These are phyloP conservation scores for Trachymyrmex cornetzi DNA, from an alignment of 1,140 invertebrate genomes.

Conservation along the genomic window DNA sequence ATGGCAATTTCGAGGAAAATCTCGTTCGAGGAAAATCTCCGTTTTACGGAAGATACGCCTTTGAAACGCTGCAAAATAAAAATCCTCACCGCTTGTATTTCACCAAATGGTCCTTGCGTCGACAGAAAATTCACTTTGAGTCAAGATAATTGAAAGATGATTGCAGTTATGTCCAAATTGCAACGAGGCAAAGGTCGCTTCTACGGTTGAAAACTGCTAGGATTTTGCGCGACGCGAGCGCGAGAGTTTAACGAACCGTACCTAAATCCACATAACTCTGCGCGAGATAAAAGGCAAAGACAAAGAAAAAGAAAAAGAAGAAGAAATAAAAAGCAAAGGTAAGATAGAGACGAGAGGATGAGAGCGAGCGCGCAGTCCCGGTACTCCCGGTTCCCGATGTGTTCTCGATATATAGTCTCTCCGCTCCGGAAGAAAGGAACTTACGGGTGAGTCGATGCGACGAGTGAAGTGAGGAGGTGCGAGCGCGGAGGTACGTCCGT, in stretches of 20 bases:
- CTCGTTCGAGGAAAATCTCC: neutral
- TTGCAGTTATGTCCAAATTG: neutral
- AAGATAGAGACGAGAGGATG: neutral
- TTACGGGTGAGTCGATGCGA: conserved; percentile 11
- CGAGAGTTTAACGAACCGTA: conserved; percentile 18
- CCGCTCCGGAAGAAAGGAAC: neutral
- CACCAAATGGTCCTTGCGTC: neutral
- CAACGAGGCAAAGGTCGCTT: neutral
- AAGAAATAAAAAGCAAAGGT: neutral
- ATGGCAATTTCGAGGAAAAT: neutral
- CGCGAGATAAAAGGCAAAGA: neutral
- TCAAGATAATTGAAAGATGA: conserved; percentile 3
- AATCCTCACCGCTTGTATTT: neutral
- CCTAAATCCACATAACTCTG: neutral
- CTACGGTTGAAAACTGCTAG: neutral
- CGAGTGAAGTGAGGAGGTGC: neutral
- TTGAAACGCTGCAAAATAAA: neutral
- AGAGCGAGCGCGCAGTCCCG: neutral
- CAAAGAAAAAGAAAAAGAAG: too few species aligned
- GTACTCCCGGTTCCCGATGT: neutral
- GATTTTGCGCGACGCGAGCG: neutral
- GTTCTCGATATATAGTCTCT: too few species aligned
- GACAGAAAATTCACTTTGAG: neutral
- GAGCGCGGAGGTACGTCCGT: neutral
- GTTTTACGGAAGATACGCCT: neutral